Conservation (phyloP, 2,797 vertebrate species). For the Tenualosa thibaudeaui region DNA sequence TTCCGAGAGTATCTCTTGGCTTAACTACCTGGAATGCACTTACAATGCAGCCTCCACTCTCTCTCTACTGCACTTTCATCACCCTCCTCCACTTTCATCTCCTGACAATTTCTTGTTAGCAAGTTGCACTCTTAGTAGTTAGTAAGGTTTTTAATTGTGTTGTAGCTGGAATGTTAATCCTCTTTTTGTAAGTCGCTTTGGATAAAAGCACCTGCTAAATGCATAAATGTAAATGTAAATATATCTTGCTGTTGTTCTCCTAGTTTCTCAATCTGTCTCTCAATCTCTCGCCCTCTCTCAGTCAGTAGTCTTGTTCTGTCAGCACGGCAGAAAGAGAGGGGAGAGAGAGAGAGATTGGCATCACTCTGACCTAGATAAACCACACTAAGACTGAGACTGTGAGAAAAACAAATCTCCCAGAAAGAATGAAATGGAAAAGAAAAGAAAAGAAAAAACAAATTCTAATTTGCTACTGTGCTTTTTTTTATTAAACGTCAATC, state of each 20-base stretch:
- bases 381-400: constrained; percentile 8
- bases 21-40: too few relatives aligned
- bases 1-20: too few relatives aligned
- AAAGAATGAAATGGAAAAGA: background rate
- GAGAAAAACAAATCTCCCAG: background rate
- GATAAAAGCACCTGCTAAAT: too few relatives aligned
- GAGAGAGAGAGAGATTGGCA: background rate
- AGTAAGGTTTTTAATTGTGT: too few relatives aligned
- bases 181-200: too few relatives aligned
- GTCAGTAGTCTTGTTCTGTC: background rate
- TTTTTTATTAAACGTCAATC: background rate
- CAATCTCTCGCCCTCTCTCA: background rate
- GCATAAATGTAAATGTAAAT: too few relatives aligned
- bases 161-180: too few relatives aligned
- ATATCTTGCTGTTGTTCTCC: background rate
- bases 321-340: background rate
- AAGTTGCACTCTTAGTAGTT: too few relatives aligned
- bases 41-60: too few relatives aligned
- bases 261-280: background rate
- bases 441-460: background rate
- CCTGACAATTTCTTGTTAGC: too few relatives aligned
- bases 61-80: too few relatives aligned
- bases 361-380: background rate
- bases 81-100: too few relatives aligned
- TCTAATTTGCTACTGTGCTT: background rate